Evolutionary conservation across 2,797 vertebrate genomes (phyloP), one percentile per base, ranked within the genome.

Genomic region (Tiaroga cobitis): DNA sequence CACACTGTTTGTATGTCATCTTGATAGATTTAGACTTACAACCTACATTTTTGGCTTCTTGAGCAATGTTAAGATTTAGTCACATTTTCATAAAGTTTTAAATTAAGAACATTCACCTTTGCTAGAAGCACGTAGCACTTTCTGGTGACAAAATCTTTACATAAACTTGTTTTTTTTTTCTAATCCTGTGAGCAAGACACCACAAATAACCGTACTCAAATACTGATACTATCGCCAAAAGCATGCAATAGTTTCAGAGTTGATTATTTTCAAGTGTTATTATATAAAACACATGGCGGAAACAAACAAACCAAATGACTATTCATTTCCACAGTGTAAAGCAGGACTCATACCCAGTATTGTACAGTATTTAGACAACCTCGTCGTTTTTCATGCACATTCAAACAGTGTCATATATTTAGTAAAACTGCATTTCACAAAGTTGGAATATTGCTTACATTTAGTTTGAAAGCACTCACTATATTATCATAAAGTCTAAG

Each of bases 71-170:
- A 79, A 29, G 56, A 5, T 19, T 43, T 26, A 37, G 4, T 24
- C n/a, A 80, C 18, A 46, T 43, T 72, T 26, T 4, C 51, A 37
- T 29, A 0, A n/a, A 59, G 15, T 32, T 16, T 65, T 18, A 65
- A 32, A 65, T 65, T 16, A 65, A 32, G 32, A 24, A 41, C n/a
- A 13, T 70, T 72, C 5, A 21, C 24, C n/a, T 41, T 41, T 81
- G n/a, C n/a, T 82, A 32, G 18, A 59, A 72, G 34, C 80, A 43
- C 46, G 21, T 39, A 39, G 78, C 46, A 70, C 65, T 81, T 56
- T 39, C 5, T 54, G 1, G 8, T 39, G 16, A 39, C 9, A 68
- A 21, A 19, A 46, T 24, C 32, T 49, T 29, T 80, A 49, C 32
- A 2, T 65, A 4, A 43, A 34, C 2, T 16, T 24, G 9, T 32